Percentiles rank a stretch among this genome's conserved stretches.
Conservation (phyloP, 2,113 vertebrate species). For the Otolemur garnettii region DNA sequence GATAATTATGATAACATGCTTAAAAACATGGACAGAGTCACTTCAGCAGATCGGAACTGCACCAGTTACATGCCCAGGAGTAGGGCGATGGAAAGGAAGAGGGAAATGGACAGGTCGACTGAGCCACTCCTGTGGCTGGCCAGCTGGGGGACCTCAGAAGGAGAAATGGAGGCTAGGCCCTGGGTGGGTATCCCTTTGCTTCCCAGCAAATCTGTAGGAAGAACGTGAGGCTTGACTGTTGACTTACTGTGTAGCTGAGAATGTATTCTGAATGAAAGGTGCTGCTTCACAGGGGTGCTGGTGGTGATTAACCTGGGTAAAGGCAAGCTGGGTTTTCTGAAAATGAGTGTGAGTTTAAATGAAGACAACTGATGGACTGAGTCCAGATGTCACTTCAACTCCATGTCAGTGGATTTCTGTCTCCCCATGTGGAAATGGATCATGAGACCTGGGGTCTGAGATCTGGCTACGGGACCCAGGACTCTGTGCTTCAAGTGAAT, state of each 20-base stretch:
- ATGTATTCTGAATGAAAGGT: neutral
- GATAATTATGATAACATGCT: neutral
- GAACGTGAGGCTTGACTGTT: neutral
- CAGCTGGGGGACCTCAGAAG: neutral
- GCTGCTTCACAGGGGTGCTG: neutral
- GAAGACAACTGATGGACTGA: neutral
- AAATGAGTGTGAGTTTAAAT: neutral
- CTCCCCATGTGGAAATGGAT: neutral
- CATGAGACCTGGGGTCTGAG: neutral
- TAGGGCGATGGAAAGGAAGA: neutral
- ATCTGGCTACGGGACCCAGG: neutral
- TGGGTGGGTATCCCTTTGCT: neutral
- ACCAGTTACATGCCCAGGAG: neutral
- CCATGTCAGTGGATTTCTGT: neutral
- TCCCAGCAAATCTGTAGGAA: neutral
- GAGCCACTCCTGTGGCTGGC: neutral
- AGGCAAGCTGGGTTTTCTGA: neutral
- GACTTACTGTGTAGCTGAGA: neutral
- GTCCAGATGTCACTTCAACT: neutral
- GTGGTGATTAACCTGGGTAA: neutral
- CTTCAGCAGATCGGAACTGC: neutral
- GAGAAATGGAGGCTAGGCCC: neutral
- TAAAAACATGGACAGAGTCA: neutral
- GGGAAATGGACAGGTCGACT: fast-evolving
- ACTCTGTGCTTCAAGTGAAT: neutral